phyloP scores from a whole-genome alignment of 2,888 invertebrate genomes.

The Cyaniris semiargus region DNA sequence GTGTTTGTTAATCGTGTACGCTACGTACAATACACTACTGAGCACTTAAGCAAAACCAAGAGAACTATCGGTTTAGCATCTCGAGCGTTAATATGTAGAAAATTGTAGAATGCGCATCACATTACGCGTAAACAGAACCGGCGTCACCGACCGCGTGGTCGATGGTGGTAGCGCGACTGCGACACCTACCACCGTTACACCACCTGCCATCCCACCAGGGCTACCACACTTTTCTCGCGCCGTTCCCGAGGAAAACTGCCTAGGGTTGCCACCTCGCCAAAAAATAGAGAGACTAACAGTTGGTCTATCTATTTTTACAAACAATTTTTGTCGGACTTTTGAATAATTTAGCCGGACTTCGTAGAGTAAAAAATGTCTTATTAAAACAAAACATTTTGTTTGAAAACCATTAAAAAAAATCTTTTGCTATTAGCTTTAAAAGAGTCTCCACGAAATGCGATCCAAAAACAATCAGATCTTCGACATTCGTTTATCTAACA shows the following conservation, averaged over 20 bases:
- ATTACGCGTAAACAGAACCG: slow-evolving; percentile 36
- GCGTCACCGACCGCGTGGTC: slow-evolving; percentile 45
- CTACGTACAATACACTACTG: not conserved
- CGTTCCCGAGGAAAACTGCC: not conserved
- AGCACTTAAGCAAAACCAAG: not conserved
- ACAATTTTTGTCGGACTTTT: too few species aligned
- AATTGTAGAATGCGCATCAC: slow-evolving; percentile 22
- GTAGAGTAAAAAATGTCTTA: too few species aligned
- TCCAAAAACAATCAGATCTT: too few species aligned
- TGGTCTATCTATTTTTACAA: too few species aligned
- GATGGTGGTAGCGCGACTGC: slow-evolving; percentile 70
- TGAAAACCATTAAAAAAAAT: too few species aligned
- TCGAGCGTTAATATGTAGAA: slow-evolving; percentile 5
- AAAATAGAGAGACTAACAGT: too few species aligned
- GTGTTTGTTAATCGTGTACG: not conserved
- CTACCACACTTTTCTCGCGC: not conserved
- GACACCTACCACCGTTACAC: slow-evolving; percentile 68
- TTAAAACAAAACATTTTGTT: too few species aligned
- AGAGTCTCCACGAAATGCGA: too few species aligned
- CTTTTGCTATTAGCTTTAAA: too few species aligned
- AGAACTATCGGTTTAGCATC: slow-evolving; percentile 9
- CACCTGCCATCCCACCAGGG: slow-evolving; percentile 44
- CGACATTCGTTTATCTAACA: too few species aligned
- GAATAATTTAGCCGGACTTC: too few species aligned
- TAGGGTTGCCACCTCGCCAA: not conserved